Evolutionary conservation across 2,797 vertebrate species (phyloP).

Genomic region (Gallinago stenura): DNA sequence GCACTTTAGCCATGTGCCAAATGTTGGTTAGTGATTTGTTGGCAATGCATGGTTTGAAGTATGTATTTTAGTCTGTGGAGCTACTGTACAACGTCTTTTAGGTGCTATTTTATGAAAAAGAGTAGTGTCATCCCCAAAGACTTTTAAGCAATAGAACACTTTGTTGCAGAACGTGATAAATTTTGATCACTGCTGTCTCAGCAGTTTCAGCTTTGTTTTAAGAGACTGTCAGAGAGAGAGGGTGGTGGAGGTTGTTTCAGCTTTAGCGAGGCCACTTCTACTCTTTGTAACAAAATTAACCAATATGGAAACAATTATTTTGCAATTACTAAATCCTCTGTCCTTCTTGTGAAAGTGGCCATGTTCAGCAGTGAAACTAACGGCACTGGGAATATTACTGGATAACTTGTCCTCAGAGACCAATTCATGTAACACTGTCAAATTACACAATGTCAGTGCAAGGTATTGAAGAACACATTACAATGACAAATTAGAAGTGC

Average conservation of each 20-base stretch:
- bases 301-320: constrained; percentile 70
- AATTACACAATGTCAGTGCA: constrained; percentile 63
- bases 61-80: neutral
- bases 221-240: neutral
- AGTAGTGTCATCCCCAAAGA: neutral
- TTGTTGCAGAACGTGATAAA: neutral
- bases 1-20: neutral
- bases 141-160: neutral
- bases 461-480: constrained; percentile 59
- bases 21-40: neutral
- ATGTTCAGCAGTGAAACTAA: constrained; percentile 32
- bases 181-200: neutral
- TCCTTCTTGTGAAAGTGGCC: constrained; percentile 30
- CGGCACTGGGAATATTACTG: constrained; percentile 13
- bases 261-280: neutral
- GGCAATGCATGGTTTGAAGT: neutral
- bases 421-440: constrained; percentile 57
- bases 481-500: constrained; percentile 60
- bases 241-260: neutral
- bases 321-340: constrained; percentile 26
- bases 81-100: neutral
- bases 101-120: neutral
- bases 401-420: constrained; percentile 43
- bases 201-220: constrained; percentile 26
- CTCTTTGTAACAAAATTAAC: constrained; percentile 40